phyloP scores from a whole-genome alignment of 2,888 invertebrate species.

The Platynereis dumerilii region DNA sequence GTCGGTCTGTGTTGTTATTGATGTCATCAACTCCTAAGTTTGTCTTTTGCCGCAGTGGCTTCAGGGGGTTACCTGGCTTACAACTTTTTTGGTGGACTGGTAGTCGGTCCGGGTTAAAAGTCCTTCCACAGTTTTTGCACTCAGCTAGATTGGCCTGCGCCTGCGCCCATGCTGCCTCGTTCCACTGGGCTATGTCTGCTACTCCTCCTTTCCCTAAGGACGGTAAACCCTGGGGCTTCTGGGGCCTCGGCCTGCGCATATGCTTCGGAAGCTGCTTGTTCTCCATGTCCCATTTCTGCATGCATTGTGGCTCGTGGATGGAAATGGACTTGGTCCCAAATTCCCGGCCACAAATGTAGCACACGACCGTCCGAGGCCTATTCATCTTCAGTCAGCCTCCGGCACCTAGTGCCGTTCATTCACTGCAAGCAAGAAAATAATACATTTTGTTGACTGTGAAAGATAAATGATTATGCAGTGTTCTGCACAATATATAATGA shows the following conservation, averaged over 20 bases:
- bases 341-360: constrained; percentile 73
- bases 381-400: neutral
- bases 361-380: constrained; percentile 49
- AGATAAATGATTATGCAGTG: too few relatives aligned
- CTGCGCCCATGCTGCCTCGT: constrained; percentile 69
- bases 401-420: neutral
- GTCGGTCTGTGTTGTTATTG: constrained; percentile 33
- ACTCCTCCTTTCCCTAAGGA: constrained; percentile 35
- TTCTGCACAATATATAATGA: too few relatives aligned
- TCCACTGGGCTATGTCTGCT: constrained; percentile 44
- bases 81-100: constrained; percentile 72
- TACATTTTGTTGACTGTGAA: too few relatives aligned
- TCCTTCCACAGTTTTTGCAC: constrained; percentile 73
- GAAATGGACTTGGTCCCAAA: constrained; percentile 72
- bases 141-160: constrained; percentile 68
- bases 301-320: constrained; percentile 75
- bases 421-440: too few relatives aligned
- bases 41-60: constrained; percentile 21
- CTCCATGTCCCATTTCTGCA: constrained; percentile 71
- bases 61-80: constrained; percentile 48
- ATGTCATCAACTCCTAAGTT: constrained; percentile 1
- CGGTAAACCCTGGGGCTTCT: constrained; percentile 67
- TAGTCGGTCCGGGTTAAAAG: constrained; percentile 74
- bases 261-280: constrained; percentile 69
- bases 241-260: constrained; percentile 67